phyloP scores from a whole-genome alignment of 2,113 vertebrate genomes.

The Corydoras sp. region DNA sequence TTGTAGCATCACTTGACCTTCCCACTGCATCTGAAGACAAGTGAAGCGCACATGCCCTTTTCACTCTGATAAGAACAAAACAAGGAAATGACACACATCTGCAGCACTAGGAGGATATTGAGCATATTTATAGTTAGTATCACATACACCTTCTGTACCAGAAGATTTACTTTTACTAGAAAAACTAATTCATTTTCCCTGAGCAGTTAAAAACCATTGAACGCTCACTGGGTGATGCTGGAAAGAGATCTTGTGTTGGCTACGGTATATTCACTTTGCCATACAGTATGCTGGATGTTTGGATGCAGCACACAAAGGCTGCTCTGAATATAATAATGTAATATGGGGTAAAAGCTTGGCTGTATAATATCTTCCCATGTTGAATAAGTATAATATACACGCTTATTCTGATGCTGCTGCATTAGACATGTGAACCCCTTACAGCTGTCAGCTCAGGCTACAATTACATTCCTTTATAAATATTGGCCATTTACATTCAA shows the following conservation, averaged over 20 bases:
- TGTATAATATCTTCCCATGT: no score
- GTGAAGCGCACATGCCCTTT: not conserved
- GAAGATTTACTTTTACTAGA: not conserved
- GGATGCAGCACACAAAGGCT: not conserved
- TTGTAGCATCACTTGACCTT: constrained; percentile 11
- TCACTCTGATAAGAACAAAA: constrained; percentile 2
- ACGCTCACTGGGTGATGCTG: not conserved
- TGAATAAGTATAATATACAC: no score
- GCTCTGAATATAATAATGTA: not conserved
- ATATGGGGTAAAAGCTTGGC: no score
- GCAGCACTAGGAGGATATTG: not conserved
- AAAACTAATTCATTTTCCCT: not conserved
- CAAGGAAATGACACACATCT: not conserved
- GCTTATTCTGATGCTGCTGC: constrained; percentile 13
- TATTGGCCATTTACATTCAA: not conserved
- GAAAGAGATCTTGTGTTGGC: not conserved
- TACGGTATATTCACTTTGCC: not conserved
- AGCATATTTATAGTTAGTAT: not conserved
- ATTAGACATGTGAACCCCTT: not conserved
- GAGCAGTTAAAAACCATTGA: not conserved
- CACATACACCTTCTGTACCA: not conserved
- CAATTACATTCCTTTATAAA: not conserved
- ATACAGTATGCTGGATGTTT: not conserved
- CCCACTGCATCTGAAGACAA: not conserved
- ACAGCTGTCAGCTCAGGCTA: constrained; percentile 17